Conservation (phyloP, 2,888 invertebrate species). For the Flexamia atlantica region DNA sequence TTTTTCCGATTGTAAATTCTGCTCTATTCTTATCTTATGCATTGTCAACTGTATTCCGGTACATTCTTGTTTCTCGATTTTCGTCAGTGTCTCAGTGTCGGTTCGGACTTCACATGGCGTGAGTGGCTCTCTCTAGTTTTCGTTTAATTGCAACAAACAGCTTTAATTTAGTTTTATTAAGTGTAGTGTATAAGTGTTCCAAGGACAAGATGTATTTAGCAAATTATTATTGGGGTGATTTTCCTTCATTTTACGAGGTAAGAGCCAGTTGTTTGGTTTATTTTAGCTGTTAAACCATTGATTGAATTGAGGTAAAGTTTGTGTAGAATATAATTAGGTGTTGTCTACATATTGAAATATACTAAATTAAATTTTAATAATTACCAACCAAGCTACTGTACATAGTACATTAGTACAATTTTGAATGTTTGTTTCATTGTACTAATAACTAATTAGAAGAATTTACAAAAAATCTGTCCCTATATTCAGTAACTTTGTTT, state of each 20-base stretch:
- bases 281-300: background rate
- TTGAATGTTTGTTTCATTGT: too few relatives aligned
- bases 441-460: too few relatives aligned
- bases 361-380: too few relatives aligned
- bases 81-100: background rate
- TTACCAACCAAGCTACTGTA: too few relatives aligned
- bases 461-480: too few relatives aligned
- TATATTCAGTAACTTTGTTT: too few relatives aligned
- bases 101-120: background rate
- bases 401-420: too few relatives aligned
- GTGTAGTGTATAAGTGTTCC: background rate
- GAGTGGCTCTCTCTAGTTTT: background rate
- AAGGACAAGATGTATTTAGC: background rate
- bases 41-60: background rate
- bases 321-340: too few relatives aligned
- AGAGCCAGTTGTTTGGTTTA: too few relatives aligned
- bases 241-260: slow-evolving; percentile 11
- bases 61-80: background rate
- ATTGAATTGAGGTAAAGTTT: too few relatives aligned
- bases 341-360: too few relatives aligned
- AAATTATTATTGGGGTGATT: background rate
- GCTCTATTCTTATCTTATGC: background rate
- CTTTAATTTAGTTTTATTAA: slow-evolving; percentile 8
- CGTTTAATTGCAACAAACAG: background rate
- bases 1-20: background rate